phyloP scores from a whole-genome alignment of 2,113 vertebrate species.

The Albula goreensis region DNA sequence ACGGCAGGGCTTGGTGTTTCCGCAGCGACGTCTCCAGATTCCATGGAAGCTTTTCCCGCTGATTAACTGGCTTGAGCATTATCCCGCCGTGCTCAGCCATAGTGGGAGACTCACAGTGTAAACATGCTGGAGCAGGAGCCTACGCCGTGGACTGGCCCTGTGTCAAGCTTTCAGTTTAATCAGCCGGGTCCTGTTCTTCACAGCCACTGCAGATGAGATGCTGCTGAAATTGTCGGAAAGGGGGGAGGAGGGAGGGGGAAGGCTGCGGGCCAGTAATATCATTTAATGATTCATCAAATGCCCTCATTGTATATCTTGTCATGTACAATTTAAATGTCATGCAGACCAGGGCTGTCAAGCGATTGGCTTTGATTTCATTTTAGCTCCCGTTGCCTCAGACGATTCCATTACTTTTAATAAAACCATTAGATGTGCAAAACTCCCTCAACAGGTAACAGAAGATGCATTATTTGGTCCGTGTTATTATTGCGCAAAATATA shows the following conservation, averaged over 20 bases:
- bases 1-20: neutral
- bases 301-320: slow-evolving; percentile 32
- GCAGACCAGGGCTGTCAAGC: slow-evolving; percentile 5
- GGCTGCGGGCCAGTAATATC: neutral
- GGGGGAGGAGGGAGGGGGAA: no score
- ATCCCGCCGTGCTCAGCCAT: neutral
- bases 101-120: neutral
- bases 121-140: neutral
- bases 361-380: slow-evolving; percentile 31
- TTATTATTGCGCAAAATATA: neutral
- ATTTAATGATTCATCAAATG: slow-evolving; percentile 37
- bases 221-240: neutral
- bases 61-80: neutral
- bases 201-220: neutral
- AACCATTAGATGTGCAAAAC: slow-evolving; percentile 16
- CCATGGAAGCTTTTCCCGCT: neutral
- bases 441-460: neutral
- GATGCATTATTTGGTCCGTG: neutral
- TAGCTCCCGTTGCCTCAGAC: neutral
- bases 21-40: neutral
- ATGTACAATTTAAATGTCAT: slow-evolving; percentile 32
- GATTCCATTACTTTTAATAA: slow-evolving; percentile 29
- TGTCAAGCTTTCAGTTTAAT: slow-evolving; percentile 21
- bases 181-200: neutral
- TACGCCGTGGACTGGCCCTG: no score